Percentiles rank a stretch among this genome's conserved stretches.
Conservation (phyloP, 2,113 vertebrate genomes). For the Ptilonorhynchus violaceus region DNA sequence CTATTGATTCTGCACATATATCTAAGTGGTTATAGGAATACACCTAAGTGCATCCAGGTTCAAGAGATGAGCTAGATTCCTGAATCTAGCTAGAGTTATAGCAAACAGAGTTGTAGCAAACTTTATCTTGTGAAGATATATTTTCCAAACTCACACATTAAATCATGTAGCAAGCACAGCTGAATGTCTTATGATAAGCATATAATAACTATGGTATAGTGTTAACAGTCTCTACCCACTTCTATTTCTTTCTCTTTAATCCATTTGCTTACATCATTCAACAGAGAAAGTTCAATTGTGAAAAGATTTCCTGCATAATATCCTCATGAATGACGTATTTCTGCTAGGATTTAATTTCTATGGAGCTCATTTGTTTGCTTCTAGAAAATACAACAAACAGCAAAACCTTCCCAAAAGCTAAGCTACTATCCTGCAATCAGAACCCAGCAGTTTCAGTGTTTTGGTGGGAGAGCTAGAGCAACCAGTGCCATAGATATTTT, state of each 20-base stretch:
- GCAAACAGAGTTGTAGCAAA: background rate
- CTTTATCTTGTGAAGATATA: background rate
- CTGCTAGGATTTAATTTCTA: background rate
- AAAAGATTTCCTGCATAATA: background rate
- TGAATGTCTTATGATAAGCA: background rate
- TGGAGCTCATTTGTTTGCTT: background rate
- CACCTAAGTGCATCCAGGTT: background rate
- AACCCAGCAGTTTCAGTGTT: background rate
- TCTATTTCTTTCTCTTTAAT: background rate
- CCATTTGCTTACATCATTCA: background rate
- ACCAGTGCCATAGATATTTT: background rate
- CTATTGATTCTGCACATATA: background rate
- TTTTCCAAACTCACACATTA: background rate
- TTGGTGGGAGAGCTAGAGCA: background rate
- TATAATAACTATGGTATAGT: background rate
- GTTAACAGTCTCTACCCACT: background rate
- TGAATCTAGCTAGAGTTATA: background rate
- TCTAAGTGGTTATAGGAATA: background rate
- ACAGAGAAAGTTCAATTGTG: background rate
- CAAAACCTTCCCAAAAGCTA: background rate
- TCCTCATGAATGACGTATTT: background rate
- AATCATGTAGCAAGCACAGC: background rate
- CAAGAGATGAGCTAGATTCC: background rate
- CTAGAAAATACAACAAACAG: background rate
- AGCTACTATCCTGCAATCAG: background rate